Evolutionary conservation across 2,888 invertebrate species (phyloP).

Genomic region (Drosophila pullipes): DNA sequence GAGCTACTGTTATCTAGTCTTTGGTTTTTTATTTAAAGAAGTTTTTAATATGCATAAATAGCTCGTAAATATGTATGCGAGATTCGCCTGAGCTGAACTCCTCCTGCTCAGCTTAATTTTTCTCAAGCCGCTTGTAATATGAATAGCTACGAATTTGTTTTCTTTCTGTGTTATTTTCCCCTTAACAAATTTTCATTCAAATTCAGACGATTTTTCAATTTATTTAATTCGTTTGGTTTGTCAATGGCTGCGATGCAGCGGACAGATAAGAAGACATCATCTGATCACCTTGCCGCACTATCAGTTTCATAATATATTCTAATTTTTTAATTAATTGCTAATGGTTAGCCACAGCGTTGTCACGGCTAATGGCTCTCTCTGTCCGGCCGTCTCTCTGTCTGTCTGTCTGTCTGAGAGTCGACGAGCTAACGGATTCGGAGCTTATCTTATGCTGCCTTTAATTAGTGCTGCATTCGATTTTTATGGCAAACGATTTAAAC

Average conservation of each 20-base stretch:
- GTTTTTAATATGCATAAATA: constrained; percentile 82
- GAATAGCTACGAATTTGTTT: constrained; percentile 44
- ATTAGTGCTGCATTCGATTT: constrained; percentile 69
- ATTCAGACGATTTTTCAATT: constrained; percentile 68
- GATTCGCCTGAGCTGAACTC: constrained; percentile 46
- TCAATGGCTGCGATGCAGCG: constrained; percentile 55
- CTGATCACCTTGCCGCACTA: constrained; percentile 35
- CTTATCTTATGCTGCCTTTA: constrained; percentile 49
- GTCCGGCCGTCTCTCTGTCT: constrained; percentile 7
- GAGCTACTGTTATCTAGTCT: constrained; percentile 76
- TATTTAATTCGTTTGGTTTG: constrained; percentile 77
- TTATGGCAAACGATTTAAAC: constrained; percentile 68
- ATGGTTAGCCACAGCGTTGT: constrained; percentile 73
- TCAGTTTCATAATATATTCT: constrained; percentile 69
- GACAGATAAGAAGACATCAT: constrained; percentile 58
- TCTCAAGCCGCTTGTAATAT: constrained; percentile 25
- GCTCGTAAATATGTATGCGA: constrained; percentile 80
- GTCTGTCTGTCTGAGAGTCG: neutral
- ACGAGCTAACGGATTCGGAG: constrained; percentile 1
- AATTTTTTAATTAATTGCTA: constrained; percentile 81
- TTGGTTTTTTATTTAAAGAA: constrained; percentile 7
- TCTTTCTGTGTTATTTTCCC: constrained; percentile 5
- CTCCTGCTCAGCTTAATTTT: constrained; percentile 22
- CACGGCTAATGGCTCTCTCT: constrained; percentile 44
- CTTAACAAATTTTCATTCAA: constrained; percentile 69